A percentile compares a stretch with the other conserved stretches of the same genome.
Conservation (phyloP, 2,113 vertebrate genomes). For the Varanus salvator region DNA sequence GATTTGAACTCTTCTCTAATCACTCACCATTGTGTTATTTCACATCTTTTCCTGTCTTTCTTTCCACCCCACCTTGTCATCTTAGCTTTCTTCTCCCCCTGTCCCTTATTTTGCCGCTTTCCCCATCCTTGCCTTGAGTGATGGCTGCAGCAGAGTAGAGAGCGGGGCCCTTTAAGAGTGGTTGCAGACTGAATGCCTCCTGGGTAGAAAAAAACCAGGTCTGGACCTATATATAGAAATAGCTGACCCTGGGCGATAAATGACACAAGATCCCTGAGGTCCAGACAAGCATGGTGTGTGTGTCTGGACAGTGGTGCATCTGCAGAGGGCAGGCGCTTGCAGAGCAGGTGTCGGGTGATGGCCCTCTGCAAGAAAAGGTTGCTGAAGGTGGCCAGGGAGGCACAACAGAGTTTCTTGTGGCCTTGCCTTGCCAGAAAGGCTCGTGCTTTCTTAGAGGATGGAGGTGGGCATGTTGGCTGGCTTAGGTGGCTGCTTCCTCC, state of each 20-base stretch:
- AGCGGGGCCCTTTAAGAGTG: background rate
- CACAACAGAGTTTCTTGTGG: background rate
- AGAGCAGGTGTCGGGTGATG: slow-evolving; percentile 35
- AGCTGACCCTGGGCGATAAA: slow-evolving; percentile 70
- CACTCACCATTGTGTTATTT: too few relatives aligned
- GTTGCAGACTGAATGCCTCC: slow-evolving; percentile 50
- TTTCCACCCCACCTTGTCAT: background rate
- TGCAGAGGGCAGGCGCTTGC: background rate
- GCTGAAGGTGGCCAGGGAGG: slow-evolving; percentile 24
- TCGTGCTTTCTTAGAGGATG: background rate
- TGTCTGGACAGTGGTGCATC: background rate
- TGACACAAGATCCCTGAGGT: slow-evolving; percentile 56
- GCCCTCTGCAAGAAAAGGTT: slow-evolving; percentile 19
- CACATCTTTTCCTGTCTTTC: too few relatives aligned
- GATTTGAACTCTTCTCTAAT: background rate
- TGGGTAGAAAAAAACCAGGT: slow-evolving; percentile 29
- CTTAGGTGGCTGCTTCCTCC: too few relatives aligned
- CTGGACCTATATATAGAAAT: slow-evolving; percentile 69
- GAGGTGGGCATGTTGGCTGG: background rate
- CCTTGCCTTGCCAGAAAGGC: background rate
- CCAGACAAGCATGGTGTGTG: slow-evolving; percentile 21
- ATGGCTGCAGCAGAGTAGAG: background rate
- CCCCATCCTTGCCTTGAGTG: background rate
- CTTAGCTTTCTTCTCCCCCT: background rate
- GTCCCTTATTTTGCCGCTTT: background rate